Evolutionary conservation across 1,140 invertebrate species (phyloP), one percentile per base, ranked within the genome.

Genomic region (Eufriesea mexicana): DNA sequence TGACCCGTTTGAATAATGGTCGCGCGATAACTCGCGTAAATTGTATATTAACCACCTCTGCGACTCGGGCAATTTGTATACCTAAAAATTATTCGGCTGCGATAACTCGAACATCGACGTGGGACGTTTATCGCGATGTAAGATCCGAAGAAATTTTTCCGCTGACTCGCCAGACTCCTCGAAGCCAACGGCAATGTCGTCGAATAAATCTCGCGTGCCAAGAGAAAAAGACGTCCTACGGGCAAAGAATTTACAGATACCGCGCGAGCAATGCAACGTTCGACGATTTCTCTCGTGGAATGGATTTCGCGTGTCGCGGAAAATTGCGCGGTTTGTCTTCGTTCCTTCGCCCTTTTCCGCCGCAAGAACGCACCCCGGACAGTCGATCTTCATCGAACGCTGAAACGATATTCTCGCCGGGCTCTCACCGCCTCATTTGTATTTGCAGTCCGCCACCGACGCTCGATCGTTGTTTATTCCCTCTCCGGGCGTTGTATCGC

Each of bases 291-390:
- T 49, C 42, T 68, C 54, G 20, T 42, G 8, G 55, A 86, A 86
- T 74, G 61, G 51, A 82, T 77, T 77, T 82, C 62, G 45, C 61
- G 64, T 61, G 66, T 86, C 71, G 9, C 47, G 45, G 51, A 64
- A 55, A 55, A 77, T 61, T 59, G 57, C 55, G 18, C 25, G 54
- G 25, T 74, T 82, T 76, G 55, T 85, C 79, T 35, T 55, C 12
- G 45, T 45, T 23, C 66, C 18, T n/a, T 23, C 5, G 1, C 23
- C 20, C 20, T 45, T 47, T n/a, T 14, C 9, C 0, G n/a, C 35
- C 25, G 12, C 16, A 42, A 18, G 8, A 20, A 62, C 42, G 12
- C 42, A 45, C 25, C 54, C 5, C 20, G 9, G 1, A n/a, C 20
- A 23, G 23, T 75, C 71, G 79, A 66, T 75, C 61, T 81, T 75